These are phyloP conservation scores for Peromyscus attwateri DNA, from an alignment of 2,797 vertebrate species.

Conservation along the genomic window DNA sequence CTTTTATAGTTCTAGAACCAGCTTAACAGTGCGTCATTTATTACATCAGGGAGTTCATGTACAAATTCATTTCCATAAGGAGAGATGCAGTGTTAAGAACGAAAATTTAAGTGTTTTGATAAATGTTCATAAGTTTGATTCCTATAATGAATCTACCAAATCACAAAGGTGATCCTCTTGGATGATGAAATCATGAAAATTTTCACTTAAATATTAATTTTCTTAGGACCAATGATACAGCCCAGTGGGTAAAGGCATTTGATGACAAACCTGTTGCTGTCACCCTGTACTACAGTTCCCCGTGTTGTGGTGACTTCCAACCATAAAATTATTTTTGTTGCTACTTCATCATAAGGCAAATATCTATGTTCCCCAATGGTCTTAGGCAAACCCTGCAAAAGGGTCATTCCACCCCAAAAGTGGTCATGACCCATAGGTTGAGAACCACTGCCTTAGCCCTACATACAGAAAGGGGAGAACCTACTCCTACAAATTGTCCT, in stretches of 20 bases:
- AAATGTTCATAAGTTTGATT: background rate
- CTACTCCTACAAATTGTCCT: background rate
- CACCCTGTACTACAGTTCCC: background rate
- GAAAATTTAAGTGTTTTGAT: background rate
- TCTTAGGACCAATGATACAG: background rate
- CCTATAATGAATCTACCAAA: background rate
- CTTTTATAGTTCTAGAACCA: background rate
- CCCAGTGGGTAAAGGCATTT: background rate
- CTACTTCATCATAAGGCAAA: background rate
- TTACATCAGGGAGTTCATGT: background rate
- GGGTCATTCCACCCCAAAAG: too few relatives aligned
- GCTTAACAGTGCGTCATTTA: background rate
- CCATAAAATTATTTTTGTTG: background rate
- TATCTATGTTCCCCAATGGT: background rate
- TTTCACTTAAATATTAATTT: background rate
- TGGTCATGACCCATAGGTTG: background rate
- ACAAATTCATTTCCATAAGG: background rate
- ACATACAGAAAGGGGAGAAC: background rate
- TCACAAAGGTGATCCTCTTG: background rate
- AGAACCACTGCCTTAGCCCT: background rate
- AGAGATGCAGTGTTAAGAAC: background rate
- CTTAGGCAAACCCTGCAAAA: rapidly evolving
- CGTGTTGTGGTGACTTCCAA: background rate
- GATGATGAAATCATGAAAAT: background rate
- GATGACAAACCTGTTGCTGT: background rate